A percentile compares a stretch with the other conserved stretches of the same genome.
Evolutionary conservation across 2,888 invertebrate species (phyloP).

Genomic region (Pemphredon lugubris): DNA sequence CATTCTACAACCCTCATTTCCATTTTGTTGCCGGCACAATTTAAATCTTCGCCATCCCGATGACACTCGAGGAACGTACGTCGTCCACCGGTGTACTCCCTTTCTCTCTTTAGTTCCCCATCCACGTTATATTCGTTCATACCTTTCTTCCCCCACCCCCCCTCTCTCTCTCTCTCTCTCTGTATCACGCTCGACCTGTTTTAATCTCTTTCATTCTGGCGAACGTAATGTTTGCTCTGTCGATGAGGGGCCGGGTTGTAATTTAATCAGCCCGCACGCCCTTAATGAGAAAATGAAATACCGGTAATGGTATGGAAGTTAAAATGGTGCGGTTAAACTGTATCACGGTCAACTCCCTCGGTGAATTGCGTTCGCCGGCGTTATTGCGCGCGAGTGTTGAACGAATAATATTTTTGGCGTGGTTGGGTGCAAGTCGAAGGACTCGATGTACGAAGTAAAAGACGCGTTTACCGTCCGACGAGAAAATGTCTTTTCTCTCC

Average conservation of each 20-base stretch:
- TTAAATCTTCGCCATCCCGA: conserved; percentile 67
- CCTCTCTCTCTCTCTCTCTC: not conserved
- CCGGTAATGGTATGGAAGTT: conserved; percentile 48
- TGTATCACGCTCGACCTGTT: not conserved
- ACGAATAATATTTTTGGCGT: conserved; percentile 26
- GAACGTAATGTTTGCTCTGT: conserved; percentile 35
- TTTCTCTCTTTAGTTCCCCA: not conserved
- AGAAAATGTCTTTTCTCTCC: no score
- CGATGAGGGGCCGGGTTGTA: conserved; percentile 27
- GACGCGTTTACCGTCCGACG: no score
- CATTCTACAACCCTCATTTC: conserved; percentile 73
- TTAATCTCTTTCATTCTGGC: not conserved
- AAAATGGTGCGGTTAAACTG: conserved; percentile 33
- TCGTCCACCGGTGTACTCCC: conserved; percentile 41
- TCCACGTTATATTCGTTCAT: not conserved
- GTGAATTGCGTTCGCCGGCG: conserved; percentile 14
- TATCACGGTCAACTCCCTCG: conserved; percentile 3
- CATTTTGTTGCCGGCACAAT: conserved; percentile 69
- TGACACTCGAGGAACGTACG: conserved; percentile 64
- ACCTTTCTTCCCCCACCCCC: not conserved
- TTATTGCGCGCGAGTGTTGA: conserved; percentile 37
- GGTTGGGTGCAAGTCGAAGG: no score
- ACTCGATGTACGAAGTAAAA: no score
- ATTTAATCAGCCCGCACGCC: conserved; percentile 47
- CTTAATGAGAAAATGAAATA: conserved; percentile 53